phyloP scores from a whole-genome alignment of 2,113 vertebrate species.

The Dipodomys stephensi region DNA sequence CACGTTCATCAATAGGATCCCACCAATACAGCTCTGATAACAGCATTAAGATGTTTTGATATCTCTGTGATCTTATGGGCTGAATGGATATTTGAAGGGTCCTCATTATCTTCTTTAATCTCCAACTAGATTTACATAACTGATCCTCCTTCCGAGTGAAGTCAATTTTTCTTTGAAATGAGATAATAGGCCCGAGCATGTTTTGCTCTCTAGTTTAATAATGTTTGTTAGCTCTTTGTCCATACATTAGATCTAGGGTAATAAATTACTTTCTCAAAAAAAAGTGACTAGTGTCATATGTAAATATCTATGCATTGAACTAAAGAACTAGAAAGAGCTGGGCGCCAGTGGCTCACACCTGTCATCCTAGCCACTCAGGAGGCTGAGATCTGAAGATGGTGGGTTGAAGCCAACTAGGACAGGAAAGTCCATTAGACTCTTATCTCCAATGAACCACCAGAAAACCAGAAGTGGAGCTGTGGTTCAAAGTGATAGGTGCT shows the following conservation, averaged over 20 bases:
- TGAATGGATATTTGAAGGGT: background rate
- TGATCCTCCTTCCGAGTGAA: background rate
- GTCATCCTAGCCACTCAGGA: too few relatives aligned
- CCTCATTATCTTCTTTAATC: background rate
- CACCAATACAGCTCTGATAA: fast-evolving
- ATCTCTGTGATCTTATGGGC: background rate
- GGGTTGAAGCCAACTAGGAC: too few relatives aligned
- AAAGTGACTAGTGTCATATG: background rate
- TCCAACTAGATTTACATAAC: background rate
- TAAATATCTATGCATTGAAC: background rate
- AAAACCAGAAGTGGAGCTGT: too few relatives aligned
- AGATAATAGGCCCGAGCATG: background rate
- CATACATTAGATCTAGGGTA: too few relatives aligned
- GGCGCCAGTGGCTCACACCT: too few relatives aligned
- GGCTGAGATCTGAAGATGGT: too few relatives aligned
- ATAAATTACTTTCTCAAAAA: background rate
- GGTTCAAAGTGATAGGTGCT: too few relatives aligned
- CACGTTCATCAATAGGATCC: background rate
- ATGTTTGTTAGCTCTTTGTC: background rate
- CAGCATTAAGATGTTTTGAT: background rate
- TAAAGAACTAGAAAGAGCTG: too few relatives aligned
- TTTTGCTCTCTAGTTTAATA: background rate
- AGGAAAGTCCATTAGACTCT: too few relatives aligned
- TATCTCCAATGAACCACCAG: too few relatives aligned
- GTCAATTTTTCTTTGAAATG: background rate